Conservation (phyloP, 2,888 invertebrate species). For the Tanypteryx hageni region DNA sequence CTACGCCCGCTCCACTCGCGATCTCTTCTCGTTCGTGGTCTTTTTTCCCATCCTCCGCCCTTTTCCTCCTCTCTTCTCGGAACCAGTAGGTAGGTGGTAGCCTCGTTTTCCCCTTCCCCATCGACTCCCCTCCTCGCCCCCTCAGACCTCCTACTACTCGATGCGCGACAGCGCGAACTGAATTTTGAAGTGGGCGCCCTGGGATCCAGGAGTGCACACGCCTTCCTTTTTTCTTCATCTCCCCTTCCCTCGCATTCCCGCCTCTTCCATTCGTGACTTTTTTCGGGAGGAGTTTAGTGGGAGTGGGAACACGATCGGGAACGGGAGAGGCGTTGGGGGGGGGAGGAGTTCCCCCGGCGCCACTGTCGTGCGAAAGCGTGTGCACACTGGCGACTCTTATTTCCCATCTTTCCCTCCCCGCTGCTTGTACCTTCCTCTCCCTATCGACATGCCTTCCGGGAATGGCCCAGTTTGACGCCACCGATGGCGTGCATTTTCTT, state of each 20-base stretch:
- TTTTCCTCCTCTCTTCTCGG: neutral
- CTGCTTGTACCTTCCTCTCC: neutral
- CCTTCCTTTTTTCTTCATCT: neutral
- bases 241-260: neutral
- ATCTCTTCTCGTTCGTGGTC: neutral
- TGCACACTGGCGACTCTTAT: neutral
- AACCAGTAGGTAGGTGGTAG: neutral
- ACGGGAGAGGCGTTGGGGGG: too few species aligned
- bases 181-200: conserved; percentile 39
- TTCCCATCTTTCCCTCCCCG: neutral
- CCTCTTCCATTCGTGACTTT: neutral
- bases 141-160: neutral
- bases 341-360: too few species aligned
- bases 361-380: neutral
- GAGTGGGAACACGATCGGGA: too few species aligned
- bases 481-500: too few species aligned
- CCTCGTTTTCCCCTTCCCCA: neutral
- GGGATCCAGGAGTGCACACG: conserved; percentile 9
- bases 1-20: conserved; percentile 38
- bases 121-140: neutral
- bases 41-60: neutral
- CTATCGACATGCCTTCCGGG: neutral
- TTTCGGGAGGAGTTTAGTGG: too few species aligned
- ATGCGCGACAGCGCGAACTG: conserved; percentile 46
- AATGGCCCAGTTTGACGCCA: too few species aligned